These are phyloP conservation scores for Blera fallax DNA, from an alignment of 2,888 invertebrate genomes.

Conservation along the genomic window DNA sequence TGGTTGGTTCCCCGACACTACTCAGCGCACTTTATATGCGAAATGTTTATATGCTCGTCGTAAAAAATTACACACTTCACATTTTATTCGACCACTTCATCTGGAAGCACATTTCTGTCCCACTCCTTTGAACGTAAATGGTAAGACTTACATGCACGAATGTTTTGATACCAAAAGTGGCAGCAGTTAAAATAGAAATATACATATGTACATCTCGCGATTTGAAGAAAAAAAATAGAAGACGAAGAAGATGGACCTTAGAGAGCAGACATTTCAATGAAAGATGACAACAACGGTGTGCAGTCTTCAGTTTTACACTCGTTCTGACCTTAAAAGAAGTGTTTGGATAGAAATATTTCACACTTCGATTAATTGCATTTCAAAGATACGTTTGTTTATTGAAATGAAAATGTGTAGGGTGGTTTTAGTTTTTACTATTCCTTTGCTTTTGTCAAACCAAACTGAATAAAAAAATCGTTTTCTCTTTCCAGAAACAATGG, in stretches of 20 bases:
- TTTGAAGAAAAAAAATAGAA: constrained; percentile 6
- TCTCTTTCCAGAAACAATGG: constrained; percentile 52
- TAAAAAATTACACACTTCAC: constrained; percentile 62
- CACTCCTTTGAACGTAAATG: constrained; percentile 34
- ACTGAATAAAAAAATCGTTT: not conserved
- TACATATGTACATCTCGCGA: constrained; percentile 20
- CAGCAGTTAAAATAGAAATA: not conserved
- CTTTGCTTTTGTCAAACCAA: not conserved
- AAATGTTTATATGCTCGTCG: constrained; percentile 5
- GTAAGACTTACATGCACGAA: constrained; percentile 47
- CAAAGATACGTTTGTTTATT: not conserved
- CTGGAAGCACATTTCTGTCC: not conserved
- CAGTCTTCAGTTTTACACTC: constrained; percentile 25
- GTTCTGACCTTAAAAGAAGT: constrained; percentile 60
- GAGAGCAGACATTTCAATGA: constrained; percentile 61
- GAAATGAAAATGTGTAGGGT: constrained; percentile 1
- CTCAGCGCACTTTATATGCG: constrained; percentile 5
- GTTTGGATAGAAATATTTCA: constrained; percentile 64
- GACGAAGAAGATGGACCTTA: not conserved
- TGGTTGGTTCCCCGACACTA: not conserved
- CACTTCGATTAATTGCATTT: constrained; percentile 56
- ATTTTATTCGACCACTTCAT: constrained; percentile 42
- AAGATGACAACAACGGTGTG: constrained; percentile 37
- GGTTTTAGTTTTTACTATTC: constrained; percentile 25
- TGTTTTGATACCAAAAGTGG: constrained; percentile 40